These are phyloP conservation scores for Callipepla squamata DNA, from an alignment of 2,113 vertebrate species.

Conservation along the genomic window DNA sequence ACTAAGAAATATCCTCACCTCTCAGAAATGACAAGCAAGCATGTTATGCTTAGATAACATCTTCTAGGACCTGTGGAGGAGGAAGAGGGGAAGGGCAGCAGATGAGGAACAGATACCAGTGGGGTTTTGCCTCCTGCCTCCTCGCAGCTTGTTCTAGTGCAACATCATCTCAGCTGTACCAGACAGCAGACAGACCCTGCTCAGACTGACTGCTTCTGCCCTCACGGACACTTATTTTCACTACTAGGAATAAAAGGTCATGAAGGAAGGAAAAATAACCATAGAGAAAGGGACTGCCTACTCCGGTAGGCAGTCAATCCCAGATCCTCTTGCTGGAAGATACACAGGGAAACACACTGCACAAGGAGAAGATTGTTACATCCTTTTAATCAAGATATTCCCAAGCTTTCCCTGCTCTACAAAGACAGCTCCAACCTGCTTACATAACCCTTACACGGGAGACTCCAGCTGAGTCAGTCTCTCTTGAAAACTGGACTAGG, in stretches of 20 bases:
- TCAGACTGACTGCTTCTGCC: neutral
- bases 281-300: too few species aligned
- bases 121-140: neutral
- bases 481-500: neutral
- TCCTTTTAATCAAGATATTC: neutral
- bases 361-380: neutral
- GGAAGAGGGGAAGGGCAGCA: neutral
- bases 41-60: neutral
- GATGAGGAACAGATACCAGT: neutral
- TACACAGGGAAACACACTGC: neutral
- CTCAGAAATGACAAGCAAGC: neutral
- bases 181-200: neutral
- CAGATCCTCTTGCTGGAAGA: accelerated
- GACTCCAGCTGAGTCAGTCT: neutral
- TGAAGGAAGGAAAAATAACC: neutral
- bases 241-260: neutral
- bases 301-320: accelerated
- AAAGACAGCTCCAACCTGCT: neutral
- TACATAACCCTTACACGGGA: neutral
- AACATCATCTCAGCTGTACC: neutral
- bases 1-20: neutral
- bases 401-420: neutral
- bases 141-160: neutral
- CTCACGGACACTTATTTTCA: accelerated
- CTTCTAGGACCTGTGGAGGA: accelerated